Evolutionary conservation across 2,888 invertebrate species (phyloP), one percentile per base, ranked within the genome.

Genomic region (Electrophaes corylata): DNA sequence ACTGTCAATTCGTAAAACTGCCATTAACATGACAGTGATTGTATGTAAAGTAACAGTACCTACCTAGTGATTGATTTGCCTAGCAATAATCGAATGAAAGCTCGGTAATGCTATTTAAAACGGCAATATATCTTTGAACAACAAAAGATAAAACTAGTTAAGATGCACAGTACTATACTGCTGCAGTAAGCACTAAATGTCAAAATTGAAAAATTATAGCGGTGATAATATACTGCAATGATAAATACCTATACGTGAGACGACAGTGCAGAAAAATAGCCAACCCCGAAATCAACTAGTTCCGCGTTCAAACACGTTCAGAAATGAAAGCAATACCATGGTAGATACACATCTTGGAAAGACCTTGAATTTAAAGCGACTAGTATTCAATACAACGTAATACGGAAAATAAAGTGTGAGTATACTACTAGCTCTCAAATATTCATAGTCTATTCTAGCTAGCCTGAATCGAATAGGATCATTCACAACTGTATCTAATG

Each of bases 61-160:
- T 18, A 31, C 12, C 16, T 6, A 31, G 31, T 6, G 26, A 26
- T 4, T 26, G 26, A 45, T 23, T 29, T 18, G 14, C 31, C 18
- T 45, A 19, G 29, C n/a, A 45, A 41, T 41, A 23, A 0, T 31
- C 18, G 31, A 29, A 18, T 45, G 18, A 18, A 29, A 4, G 44
- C 16, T 29, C 29, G 19, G 29, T 31, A 4, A 40, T 19, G 18
- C 19, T 18, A 18, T 31, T 29, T n/a, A 31, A n/a, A 14, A 29
- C 10, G 29, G 44, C 29, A n/a, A 6, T 41, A 23, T 12, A 31
- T 45, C 31, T 45, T 4, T 18, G 45, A 11, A 11, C 26, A 31
- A 31, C 16, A 45, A 46, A 46, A 33, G 45, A 11, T 19, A 12
- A n/a, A 45, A 33, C 33, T 18, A 33, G 33, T 26, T n/a, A 26